Conservation (phyloP, 2,113 vertebrate genomes). For the Sander lucioperca region DNA sequence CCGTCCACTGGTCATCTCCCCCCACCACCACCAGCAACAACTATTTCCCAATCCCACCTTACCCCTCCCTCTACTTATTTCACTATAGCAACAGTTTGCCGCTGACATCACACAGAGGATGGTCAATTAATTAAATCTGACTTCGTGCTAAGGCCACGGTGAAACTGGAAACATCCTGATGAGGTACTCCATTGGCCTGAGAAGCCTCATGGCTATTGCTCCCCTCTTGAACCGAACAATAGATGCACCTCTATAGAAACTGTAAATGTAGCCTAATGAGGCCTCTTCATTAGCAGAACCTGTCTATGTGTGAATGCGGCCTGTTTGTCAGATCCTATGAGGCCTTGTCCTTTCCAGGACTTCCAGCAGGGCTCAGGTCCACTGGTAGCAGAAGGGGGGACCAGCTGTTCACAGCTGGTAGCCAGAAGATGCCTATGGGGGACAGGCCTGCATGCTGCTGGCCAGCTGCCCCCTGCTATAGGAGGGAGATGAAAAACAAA, state of each 20-base stretch:
- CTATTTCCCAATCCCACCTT: slow-evolving; percentile 47
- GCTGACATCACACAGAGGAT: slow-evolving; percentile 31
- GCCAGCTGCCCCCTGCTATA: slow-evolving; percentile 81
- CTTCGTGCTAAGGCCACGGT: slow-evolving; percentile 6
- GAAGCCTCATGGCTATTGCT: slow-evolving; percentile 33
- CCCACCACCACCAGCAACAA: slow-evolving; percentile 26
- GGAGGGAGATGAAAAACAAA: slow-evolving; percentile 75
- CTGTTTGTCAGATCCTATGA: slow-evolving; percentile 60
- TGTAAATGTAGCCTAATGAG: slow-evolving; percentile 75
- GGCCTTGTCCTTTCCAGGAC: slow-evolving; percentile 57
- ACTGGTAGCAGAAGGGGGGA: slow-evolving; percentile 71
- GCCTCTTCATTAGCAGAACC: slow-evolving; percentile 69
- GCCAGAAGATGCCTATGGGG: slow-evolving; percentile 77
- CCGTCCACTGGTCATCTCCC: slow-evolving; percentile 61
- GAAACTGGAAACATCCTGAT: slow-evolving; percentile 47
- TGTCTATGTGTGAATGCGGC: slow-evolving; percentile 58
- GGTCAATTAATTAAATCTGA: slow-evolving; percentile 5
- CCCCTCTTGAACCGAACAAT: slow-evolving; percentile 56
- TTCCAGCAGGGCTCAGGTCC: slow-evolving; percentile 68
- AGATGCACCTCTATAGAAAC: slow-evolving; percentile 59
- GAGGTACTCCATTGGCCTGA: slow-evolving; percentile 51
- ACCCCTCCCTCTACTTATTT: slow-evolving; percentile 48
- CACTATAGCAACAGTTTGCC: slow-evolving; percentile 54
- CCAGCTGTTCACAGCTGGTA: slow-evolving; percentile 87
- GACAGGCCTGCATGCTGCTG: slow-evolving; percentile 79